Evolutionary conservation across 1,140 invertebrate species (phyloP), one percentile per base, ranked within the genome.

Genomic region (Drosophila tristis): DNA sequence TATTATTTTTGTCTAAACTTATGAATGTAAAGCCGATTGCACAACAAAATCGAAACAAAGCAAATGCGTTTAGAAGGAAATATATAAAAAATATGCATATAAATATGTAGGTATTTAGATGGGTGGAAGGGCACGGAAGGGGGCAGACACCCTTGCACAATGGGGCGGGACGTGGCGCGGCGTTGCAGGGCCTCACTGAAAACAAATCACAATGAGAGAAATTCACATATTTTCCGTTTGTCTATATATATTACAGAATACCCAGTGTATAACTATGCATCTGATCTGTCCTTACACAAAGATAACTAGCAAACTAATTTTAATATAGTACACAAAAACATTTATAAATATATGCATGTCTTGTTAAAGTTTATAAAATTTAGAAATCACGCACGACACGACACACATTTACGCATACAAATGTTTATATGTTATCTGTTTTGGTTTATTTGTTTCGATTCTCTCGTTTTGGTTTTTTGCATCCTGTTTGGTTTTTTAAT

Each of bases 321-420:
- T 42, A 73, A 72, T 73, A 73, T 45, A 35, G 31, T 35, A 64
- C 45, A 71, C 66, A 72, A 71, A 63, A 75, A 45, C 55, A 42
- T 58, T 60, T 48, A 64, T 31, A 50, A 70, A 50, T 74, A 64
- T 4, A 11, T 35, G 9, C 9, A 9, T 78, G 39, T 61, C 58
- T 56, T n/a, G 23, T 60, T 78, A 65, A 70, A 59, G 53, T 77
- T 81, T 86, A 67, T 50, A 87, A 81, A 87, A 78, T 74, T 81
- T 81, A 61, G 64, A 78, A 81, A 81, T 86, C 78, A 86, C 81
- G 62, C 74, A 86, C 81, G 75, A 86, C 78, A 85, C 31, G 75
- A 87, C 82, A 85, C 77, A 87, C 20, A 20, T 71, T 86, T 55
- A 86, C 82, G 75, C 71, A 78, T 60, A 86, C 78, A 81, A 7